These are phyloP conservation scores for Penaeus indicus DNA, from an alignment of 1,140 invertebrate species.

Conservation along the genomic window DNA sequence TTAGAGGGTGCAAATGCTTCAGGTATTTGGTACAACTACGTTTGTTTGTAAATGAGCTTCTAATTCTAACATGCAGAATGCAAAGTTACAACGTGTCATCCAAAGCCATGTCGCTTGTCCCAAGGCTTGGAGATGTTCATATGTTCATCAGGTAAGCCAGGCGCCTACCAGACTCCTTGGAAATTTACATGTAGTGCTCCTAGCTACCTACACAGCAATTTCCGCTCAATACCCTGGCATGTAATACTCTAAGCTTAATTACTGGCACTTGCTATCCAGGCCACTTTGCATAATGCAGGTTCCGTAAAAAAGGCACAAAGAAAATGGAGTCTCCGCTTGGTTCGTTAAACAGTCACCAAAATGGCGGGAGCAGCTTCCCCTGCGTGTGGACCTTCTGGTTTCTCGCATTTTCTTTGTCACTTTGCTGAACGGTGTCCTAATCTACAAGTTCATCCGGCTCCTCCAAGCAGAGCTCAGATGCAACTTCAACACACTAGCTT, in stretches of 20 bases:
- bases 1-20: constrained; percentile 40
- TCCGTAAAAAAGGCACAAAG: constrained; percentile 44
- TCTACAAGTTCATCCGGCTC: constrained; percentile 52
- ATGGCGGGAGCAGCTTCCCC: neutral
- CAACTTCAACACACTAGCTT: constrained; percentile 56
- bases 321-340: constrained; percentile 41
- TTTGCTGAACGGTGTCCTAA: constrained; percentile 36
- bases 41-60: constrained; percentile 29
- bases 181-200: neutral
- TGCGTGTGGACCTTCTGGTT: neutral
- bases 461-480: constrained; percentile 54
- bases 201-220: neutral
- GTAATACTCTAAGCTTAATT: no score
- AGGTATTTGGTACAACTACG: constrained; percentile 33
- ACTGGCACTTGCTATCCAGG: constrained; percentile 4
- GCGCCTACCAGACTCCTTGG: constrained; percentile 35
- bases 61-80: constrained; percentile 59
- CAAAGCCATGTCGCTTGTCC: neutral
- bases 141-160: constrained; percentile 6
- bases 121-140: constrained; percentile 11
- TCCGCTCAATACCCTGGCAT: no score
- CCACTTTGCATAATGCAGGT: constrained; percentile 60
- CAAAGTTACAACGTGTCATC: constrained; percentile 53
- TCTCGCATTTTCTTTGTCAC: constrained; percentile 49
- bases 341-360: neutral